Evolutionary conservation across 2,888 invertebrate species (phyloP).

Genomic region (Halictus quadricinctus): DNA sequence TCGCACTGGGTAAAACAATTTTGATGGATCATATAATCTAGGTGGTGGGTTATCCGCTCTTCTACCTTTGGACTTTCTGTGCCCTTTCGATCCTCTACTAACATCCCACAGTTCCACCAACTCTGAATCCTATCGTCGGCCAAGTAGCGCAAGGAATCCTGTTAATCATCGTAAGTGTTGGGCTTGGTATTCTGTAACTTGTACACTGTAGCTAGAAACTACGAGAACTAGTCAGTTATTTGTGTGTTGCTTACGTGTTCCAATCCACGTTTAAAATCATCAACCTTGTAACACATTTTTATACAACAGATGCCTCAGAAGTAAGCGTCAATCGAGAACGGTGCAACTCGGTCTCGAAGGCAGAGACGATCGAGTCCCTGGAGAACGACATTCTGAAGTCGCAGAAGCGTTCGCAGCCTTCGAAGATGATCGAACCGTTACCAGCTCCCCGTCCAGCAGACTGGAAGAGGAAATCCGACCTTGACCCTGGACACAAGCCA

Average conservation of each 20-base stretch:
- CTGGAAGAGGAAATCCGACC: conserved; percentile 74
- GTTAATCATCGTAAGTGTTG: conserved; percentile 81
- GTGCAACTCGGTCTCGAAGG: conserved; percentile 60
- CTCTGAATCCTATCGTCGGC: conserved; percentile 82
- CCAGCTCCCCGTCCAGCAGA: conserved; percentile 76
- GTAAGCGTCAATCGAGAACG: conserved; percentile 62
- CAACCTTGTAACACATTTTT: conserved; percentile 8
- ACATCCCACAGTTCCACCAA: conserved; percentile 81
- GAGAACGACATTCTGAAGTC: conserved; percentile 56
- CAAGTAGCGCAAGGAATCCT: conserved; percentile 80
- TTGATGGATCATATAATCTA: conserved; percentile 67
- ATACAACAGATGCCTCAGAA: conserved; percentile 66
- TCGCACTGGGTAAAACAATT: conserved; percentile 44
- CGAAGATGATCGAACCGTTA: conserved; percentile 79
- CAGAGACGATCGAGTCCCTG: conserved; percentile 49
- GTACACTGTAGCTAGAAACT: conserved; percentile 20
- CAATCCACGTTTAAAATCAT: background rate
- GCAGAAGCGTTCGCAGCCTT: conserved; percentile 65
- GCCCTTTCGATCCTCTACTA: conserved; percentile 81
- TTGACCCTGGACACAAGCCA: conserved; percentile 54
- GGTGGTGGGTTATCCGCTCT: conserved; percentile 82
- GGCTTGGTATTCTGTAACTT: conserved; percentile 66
- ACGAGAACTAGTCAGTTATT: conserved; percentile 3
- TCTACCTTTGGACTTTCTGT: conserved; percentile 81
- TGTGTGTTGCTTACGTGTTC: background rate